Evolutionary conservation across 2,113 vertebrate genomes (phyloP), one percentile per base, ranked within the genome.

Genomic region (Nansenia antarctica): DNA sequence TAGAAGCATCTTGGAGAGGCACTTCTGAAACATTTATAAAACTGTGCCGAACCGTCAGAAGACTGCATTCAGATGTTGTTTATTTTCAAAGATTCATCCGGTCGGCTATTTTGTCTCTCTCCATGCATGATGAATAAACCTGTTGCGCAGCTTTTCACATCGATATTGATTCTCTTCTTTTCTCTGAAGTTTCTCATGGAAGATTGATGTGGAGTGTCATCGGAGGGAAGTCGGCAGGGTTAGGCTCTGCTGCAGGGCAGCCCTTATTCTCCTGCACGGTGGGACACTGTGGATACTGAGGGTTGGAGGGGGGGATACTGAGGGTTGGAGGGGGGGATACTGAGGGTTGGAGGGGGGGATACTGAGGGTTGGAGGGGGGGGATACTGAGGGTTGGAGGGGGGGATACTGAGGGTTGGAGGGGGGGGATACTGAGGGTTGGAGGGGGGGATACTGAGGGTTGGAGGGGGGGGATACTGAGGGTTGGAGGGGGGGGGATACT

Each of bases 121-220:
- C 27, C 63, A 61, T 59, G 71, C n/a, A n/a, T n/a, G n/a, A n/a
- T 77, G 68, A 81, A 71, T 31, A 77, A 70, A 55, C 26, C 12
- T n/a, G 14, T 55, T 52, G 69, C 65, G 66, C 30, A 62, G 62
- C 65, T 57, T 45, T 14, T 67, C 64, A 73, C 62, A 76, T 57
- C 34, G 69, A 58, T 69, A 52, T 75, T 78, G 29, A 74, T 64
- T 39, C 12, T 49, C 34, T 74, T 84, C 74, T 69, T 69, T 79
- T 67, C 82, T 85, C 80, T 72, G 71, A 74, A 83, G 92, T 91
- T 63, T 60, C 90, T 92, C 73, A 66, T 78, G 79, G 69, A 93
- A 93, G 93, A 94, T 93, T 92, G 90, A 95, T 94, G 91, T 73
- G 65, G 87, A 73, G 82, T 92, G 88, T 95, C 92, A 92, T 82